A percentile compares a stretch with the other conserved stretches of the same genome.
Evolutionary conservation across 2,888 invertebrate genomes (phyloP).

Genomic region (Dioctria rufipes): DNA sequence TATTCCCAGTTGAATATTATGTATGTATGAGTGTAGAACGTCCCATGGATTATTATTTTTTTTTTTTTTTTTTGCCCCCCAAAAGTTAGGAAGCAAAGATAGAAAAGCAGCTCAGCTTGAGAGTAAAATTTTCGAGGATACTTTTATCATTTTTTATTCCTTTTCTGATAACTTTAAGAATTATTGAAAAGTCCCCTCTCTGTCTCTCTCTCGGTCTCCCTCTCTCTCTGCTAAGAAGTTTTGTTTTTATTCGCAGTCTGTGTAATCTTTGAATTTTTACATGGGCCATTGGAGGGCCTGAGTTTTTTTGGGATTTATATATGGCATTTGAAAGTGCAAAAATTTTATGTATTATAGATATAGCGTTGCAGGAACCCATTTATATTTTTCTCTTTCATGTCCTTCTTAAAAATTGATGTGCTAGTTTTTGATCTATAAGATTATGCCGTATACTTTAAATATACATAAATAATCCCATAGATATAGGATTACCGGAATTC

Average conservation of each 20-base stretch:
- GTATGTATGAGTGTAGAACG: neutral
- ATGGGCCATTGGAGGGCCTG: no score
- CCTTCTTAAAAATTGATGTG: no score
- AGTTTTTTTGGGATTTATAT: no score
- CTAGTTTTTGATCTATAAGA: no score
- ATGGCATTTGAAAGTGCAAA: no score
- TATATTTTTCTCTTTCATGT: no score
- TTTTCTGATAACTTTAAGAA: constrained; percentile 30
- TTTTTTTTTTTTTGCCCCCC: constrained; percentile 29
- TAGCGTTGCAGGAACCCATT: no score
- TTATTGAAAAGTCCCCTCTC: constrained; percentile 10
- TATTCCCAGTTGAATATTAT: constrained; percentile 35
- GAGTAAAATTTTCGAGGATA: constrained; percentile 24
- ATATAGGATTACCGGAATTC: no score
- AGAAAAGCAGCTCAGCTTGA: neutral
- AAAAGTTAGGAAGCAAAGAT: constrained; percentile 3
- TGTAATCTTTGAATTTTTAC: neutral
- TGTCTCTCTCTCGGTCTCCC: no score
- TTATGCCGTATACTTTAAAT: no score
- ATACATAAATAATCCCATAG: no score
- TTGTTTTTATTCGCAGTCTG: neutral
- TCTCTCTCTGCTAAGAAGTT: constrained; percentile 10
- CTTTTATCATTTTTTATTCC: constrained; percentile 31
- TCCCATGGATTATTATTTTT: constrained; percentile 32
- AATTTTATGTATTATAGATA: no score